These are phyloP conservation scores for Cotesia glomerata DNA, from an alignment of 1,140 invertebrate species.

Conservation along the genomic window DNA sequence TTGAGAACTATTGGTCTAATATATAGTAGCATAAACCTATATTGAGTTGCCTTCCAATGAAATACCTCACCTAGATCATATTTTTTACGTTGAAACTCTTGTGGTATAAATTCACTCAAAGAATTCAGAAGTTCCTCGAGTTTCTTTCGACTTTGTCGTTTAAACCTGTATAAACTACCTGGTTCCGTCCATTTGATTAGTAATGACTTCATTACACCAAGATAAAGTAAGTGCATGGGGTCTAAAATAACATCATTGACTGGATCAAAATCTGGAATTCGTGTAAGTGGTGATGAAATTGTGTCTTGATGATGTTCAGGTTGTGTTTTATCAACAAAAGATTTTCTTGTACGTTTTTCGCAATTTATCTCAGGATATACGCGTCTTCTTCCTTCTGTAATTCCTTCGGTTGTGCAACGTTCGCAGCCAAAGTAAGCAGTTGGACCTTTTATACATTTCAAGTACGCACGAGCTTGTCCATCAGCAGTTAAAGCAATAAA, in stretches of 20 bases:
- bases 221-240: constrained; percentile 29
- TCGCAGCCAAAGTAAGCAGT: constrained; percentile 32
- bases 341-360: constrained; percentile 27
- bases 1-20: constrained; percentile 10
- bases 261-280: constrained; percentile 29
- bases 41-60: constrained; percentile 32
- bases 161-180: background rate
- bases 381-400: constrained; percentile 18
- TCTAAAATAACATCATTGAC: constrained; percentile 11
- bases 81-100: constrained; percentile 32
- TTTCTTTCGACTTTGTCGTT: background rate
- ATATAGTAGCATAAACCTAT: constrained; percentile 25
- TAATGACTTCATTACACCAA: too few species aligned
- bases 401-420: constrained; percentile 30
- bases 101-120: constrained; percentile 6
- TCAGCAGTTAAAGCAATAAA: constrained; percentile 27
- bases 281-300: constrained; percentile 22
- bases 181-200: constrained; percentile 27
- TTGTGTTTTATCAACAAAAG: constrained; percentile 28
- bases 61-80: constrained; percentile 19
- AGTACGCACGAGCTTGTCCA: constrained; percentile 28
- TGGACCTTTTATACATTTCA: constrained; percentile 31
- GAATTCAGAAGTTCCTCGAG: background rate
- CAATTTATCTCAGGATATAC: constrained; percentile 34
- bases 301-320: constrained; percentile 29